Conservation (phyloP, 2,113 vertebrate genomes). For the Chascanopsetta lugubris region DNA sequence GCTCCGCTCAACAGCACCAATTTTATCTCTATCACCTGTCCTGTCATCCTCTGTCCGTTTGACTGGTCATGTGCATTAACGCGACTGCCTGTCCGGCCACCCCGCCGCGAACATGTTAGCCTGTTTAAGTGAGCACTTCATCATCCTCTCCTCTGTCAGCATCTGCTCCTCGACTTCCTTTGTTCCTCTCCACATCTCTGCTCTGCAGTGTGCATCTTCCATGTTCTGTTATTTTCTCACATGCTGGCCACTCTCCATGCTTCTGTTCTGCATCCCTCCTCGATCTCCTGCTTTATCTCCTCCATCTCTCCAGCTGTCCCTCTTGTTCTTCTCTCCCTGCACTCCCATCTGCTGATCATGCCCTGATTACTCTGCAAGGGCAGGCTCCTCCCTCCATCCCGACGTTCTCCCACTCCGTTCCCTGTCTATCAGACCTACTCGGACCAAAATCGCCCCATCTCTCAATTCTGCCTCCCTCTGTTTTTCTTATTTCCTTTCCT, state of each 20-base stretch:
- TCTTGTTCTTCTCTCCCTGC: slow-evolving; percentile 58
- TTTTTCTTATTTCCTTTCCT: slow-evolving; percentile 7
- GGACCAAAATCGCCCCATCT: slow-evolving; percentile 15
- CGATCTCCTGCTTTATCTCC: slow-evolving; percentile 61
- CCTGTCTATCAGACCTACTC: slow-evolving; percentile 46
- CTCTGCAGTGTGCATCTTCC: slow-evolving; percentile 42
- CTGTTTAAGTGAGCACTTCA: slow-evolving; percentile 54
- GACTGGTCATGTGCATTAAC: slow-evolving; percentile 44
- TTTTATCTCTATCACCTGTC: slow-evolving; percentile 11
- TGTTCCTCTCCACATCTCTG: slow-evolving; percentile 42
- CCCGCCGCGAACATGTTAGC: slow-evolving; percentile 38
- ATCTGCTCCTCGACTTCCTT: slow-evolving; percentile 30
- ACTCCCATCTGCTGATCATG: slow-evolving; percentile 76
- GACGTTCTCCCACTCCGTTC: slow-evolving; percentile 40
- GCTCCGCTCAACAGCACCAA: background rate
- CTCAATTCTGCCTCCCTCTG: background rate
- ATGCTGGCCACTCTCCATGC: slow-evolving; percentile 50
- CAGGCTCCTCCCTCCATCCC: slow-evolving; percentile 34
- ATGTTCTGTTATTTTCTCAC: slow-evolving; percentile 25
- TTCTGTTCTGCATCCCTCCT: slow-evolving; percentile 45
- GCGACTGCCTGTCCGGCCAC: slow-evolving; percentile 31
- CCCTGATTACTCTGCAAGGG: slow-evolving; percentile 64
- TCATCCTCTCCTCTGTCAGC: slow-evolving; percentile 59
- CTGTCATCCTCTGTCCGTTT: slow-evolving; percentile 36
- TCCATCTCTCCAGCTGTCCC: slow-evolving; percentile 68